Base-by-base conservation (phyloP, 2,113 vertebrate genomes). In the Hoplias malabaricus region DNA sequence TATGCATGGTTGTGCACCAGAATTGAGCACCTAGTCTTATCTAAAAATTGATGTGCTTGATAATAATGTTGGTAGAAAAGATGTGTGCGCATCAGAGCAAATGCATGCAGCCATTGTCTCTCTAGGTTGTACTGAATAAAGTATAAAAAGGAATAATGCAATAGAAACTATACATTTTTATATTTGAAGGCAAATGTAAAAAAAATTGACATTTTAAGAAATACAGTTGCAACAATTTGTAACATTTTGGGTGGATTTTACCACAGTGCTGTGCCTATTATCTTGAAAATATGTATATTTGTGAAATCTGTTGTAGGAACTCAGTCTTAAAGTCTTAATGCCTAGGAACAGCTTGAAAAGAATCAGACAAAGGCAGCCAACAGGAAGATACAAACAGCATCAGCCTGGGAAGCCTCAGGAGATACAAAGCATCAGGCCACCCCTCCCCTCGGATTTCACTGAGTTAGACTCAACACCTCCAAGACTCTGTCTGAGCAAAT, bases 401-500 rank as follows among this genome's bases (percentile, higher is more conserved):
- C 33, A 59, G 71, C 23, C 16, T 23, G n/a, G 27, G 14, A 59
- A 54, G 79, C 50, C 61, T 61, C 25, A 19, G 62, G 78, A 84
- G 71, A 71, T 38, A 19, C 0, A 0, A 61, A 42, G 14, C 62
- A 33, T 73, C 42, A 14, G 62, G 50, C 13, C 12, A 21, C 59
- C 79, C 59, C 72, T 73, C 27, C 62, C 36, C 46, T 68, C 21
- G 14, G 69, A 27, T 46, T 61, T 14, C 80, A 42, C 76, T 73
- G 75, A 78, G 78, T 71, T 69, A 75, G 78, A 79, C 71, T 82
- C 67, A 74, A 79, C 75, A 31, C 77, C 50, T 87, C 82, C 53
- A 65, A 85, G 80, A 88, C 81, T 72, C 54, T 13, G 73, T 75
- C 79, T 84, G 79, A 83, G 83, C 59, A 86, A 86, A 87, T 80